phyloP scores from a whole-genome alignment of 2,888 invertebrate species.

The Argyresthia albistria region DNA sequence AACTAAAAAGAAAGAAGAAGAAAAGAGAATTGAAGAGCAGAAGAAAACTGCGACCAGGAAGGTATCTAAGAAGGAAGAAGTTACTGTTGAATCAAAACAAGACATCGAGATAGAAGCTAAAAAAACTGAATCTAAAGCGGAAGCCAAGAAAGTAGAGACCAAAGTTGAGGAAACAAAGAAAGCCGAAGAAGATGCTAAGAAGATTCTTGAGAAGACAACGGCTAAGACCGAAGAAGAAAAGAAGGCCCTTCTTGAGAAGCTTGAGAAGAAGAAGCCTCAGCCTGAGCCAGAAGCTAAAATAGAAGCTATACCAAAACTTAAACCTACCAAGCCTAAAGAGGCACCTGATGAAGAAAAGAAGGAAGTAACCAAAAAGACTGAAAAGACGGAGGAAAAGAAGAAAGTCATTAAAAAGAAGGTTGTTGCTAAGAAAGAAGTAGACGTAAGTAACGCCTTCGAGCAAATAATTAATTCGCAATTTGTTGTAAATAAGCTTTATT shows the following conservation, averaged over 20 bases:
- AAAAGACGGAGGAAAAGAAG: conserved; percentile 52
- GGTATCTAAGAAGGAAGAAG: conserved; percentile 48
- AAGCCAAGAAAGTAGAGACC: conserved; percentile 31
- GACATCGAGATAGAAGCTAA: conserved; percentile 19
- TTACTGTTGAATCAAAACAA: conserved; percentile 41
- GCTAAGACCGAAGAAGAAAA: conserved; percentile 65
- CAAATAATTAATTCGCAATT: conserved; percentile 2
- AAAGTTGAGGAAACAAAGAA: conserved; percentile 36
- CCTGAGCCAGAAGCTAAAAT: conserved; percentile 69
- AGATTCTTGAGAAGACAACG: conserved; percentile 55
- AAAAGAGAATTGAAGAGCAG: conserved; percentile 17
- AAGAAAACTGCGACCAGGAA: conserved; percentile 42
- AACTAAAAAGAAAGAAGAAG: conserved; percentile 14
- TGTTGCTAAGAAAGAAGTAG: conserved; percentile 58
- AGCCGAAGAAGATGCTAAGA: conserved; percentile 61
- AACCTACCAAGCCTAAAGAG: conserved; percentile 66
- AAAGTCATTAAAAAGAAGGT: conserved; percentile 59
- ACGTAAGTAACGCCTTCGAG: conserved; percentile 39
- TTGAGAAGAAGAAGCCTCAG: conserved; percentile 64
- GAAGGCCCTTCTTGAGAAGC: conserved; percentile 60
- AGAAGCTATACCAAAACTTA: conserved; percentile 75
- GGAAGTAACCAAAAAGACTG: conserved; percentile 57
- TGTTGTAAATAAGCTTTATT: conserved; percentile 31
- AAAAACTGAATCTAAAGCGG: conserved; percentile 20
- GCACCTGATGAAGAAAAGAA: conserved; percentile 58